Conservation (phyloP, 2,888 invertebrate genomes). For the Athripsodes cinereus region DNA sequence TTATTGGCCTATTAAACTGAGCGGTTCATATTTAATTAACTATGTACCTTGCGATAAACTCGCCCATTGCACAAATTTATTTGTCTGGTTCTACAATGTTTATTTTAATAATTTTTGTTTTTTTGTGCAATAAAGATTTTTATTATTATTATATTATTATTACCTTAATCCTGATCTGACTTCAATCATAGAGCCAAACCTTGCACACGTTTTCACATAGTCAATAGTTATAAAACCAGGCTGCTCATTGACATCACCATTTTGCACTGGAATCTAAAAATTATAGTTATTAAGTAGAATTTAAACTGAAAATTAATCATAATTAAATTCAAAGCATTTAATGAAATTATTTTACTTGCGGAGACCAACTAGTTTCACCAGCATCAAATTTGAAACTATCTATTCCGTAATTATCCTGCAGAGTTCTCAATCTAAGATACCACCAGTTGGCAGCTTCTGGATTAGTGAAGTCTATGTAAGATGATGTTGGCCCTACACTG, state of each 20-base stretch:
- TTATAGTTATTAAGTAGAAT: background rate
- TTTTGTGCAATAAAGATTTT: too few species aligned
- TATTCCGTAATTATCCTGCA: constrained; percentile 48
- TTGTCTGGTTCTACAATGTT: too few species aligned
- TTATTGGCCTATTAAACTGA: too few species aligned
- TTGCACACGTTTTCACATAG: constrained; percentile 48
- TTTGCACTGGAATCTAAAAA: constrained; percentile 39
- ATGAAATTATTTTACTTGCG: constrained; percentile 35
- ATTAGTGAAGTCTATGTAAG: constrained; percentile 65
- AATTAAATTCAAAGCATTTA: background rate
- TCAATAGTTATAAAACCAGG: constrained; percentile 40
- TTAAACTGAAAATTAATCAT: too few species aligned
- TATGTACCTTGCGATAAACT: too few species aligned
- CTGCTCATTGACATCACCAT: constrained; percentile 40
- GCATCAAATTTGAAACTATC: constrained; percentile 76
- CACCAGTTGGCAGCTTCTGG: constrained; percentile 53
- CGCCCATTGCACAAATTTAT: too few species aligned
- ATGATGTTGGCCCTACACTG: constrained; percentile 38
- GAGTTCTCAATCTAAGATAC: constrained; percentile 38
- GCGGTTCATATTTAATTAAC: too few species aligned
- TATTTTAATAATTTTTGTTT: background rate
- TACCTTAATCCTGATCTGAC: constrained; percentile 55
- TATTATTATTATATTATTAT: background rate
- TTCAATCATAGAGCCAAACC: constrained; percentile 57
- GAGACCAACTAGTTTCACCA: constrained; percentile 62